A percentile compares a stretch with the other conserved stretches of the same genome.
These are phyloP conservation scores for Osmerus mordax DNA, from an alignment of 2,113 vertebrate species.

Conservation along the genomic window DNA sequence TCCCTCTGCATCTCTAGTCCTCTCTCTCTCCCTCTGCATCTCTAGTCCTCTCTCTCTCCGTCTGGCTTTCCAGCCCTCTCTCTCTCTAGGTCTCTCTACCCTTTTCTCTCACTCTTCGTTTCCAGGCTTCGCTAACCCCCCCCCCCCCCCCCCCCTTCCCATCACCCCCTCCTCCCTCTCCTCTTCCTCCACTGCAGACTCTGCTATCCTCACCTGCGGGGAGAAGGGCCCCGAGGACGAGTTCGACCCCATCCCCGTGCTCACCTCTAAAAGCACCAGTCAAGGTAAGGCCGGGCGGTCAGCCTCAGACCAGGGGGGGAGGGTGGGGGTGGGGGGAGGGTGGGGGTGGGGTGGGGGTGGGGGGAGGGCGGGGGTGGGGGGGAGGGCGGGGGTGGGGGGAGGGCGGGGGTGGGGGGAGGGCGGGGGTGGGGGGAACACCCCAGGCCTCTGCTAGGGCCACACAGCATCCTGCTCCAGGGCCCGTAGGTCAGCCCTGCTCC, in stretches of 20 bases:
- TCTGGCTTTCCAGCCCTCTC: constrained; percentile 20
- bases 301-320: neutral
- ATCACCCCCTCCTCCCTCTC: constrained; percentile 44
- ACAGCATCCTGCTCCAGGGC: too few species aligned
- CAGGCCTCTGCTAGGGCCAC: too few species aligned
- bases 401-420: too few species aligned
- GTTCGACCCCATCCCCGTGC: constrained; percentile 98
- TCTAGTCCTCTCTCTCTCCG: constrained; percentile 10
- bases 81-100: constrained; percentile 30
- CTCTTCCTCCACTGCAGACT: constrained; percentile 81
- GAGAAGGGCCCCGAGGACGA: constrained; percentile 92
- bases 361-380: too few species aligned
- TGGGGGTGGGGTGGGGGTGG: too few species aligned
- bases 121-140: constrained; percentile 44
- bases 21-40: neutral
- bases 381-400: too few species aligned
- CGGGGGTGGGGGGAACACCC: too few species aligned
- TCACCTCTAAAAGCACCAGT: constrained; percentile 95
- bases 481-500: too few species aligned
- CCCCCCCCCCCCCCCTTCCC: constrained; percentile 28
- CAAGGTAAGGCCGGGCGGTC: constrained; percentile 84
- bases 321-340: too few species aligned
- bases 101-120: constrained; percentile 20
- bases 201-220: constrained; percentile 92
- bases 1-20: neutral